phyloP scores from a whole-genome alignment of 1,140 invertebrate genomes.

The Papilio glaucus region DNA sequence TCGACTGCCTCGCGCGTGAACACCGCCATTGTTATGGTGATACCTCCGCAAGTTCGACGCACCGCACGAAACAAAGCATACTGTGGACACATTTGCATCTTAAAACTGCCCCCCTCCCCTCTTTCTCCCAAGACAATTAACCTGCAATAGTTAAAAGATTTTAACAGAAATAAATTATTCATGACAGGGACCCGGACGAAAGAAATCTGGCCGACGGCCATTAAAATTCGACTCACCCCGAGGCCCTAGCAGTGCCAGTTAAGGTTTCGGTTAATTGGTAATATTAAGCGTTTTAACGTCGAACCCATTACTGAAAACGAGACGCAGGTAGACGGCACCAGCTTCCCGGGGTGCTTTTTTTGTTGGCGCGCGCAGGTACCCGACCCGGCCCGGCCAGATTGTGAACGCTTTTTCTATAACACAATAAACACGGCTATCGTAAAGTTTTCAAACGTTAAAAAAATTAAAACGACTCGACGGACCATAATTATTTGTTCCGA shows the following conservation, averaged over 20 bases:
- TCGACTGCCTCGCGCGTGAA: constrained; percentile 72
- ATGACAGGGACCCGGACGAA: constrained; percentile 52
- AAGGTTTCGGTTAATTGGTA: constrained; percentile 73
- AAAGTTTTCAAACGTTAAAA: constrained; percentile 33
- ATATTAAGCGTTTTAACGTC: constrained; percentile 70
- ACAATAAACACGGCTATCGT: constrained; percentile 45
- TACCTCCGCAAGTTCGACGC: constrained; percentile 64
- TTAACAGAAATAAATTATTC: constrained; percentile 71
- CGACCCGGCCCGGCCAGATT: constrained; percentile 59
- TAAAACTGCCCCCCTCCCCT: constrained; percentile 45
- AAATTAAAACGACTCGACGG: constrained; percentile 19
- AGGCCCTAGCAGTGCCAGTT: constrained; percentile 63
- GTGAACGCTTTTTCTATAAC: constrained; percentile 58
- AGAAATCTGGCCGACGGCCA: constrained; percentile 53
- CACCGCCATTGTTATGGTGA: constrained; percentile 76
- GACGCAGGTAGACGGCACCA: constrained; percentile 71
- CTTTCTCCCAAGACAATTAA: constrained; percentile 45
- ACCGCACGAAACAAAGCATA: constrained; percentile 67
- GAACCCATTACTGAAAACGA: constrained; percentile 66
- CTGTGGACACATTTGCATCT: constrained; percentile 60
- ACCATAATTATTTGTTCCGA: constrained; percentile 33
- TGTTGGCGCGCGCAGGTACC: constrained; percentile 71
- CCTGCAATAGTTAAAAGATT: constrained; percentile 42
- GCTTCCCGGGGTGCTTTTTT: constrained; percentile 66
- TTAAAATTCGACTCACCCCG: constrained; percentile 72